Evolutionary conservation across 2,113 vertebrate genomes (phyloP), one percentile per base, ranked within the genome.

Genomic region (Mohoua ochrocephala): DNA sequence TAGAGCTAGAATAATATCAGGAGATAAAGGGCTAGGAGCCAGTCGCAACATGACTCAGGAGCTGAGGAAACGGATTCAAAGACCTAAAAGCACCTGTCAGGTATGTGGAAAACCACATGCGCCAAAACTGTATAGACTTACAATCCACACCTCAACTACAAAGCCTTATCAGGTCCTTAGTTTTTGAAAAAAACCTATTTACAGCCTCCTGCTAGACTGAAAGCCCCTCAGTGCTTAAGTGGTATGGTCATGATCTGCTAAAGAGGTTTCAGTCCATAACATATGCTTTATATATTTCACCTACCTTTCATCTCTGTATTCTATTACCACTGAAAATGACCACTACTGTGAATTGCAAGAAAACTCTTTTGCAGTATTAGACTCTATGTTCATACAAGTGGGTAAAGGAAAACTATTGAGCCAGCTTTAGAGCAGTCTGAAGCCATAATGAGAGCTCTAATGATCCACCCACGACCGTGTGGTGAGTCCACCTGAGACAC

Each of bases 391-490:
- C 31, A 7, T 44, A 4, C 7, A 35, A 35, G 22, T 37, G 14
- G 24, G 4, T 42, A 57, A 42, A 67, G 35, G 15, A 74, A n/a
- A 84, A 33, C 37, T 31, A 26, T 6, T 12, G 50, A 79, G 67
- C 21, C 59, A 54, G 23, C 50, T 65, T 39, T 37, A 20, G 18
- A 52, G 45, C 59, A 88, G 8, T 57, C 37, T 77, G 80, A 45
- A 86, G n/a, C 53, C 21, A 1, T 17, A 37, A 75, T 35, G 42
- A 53, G 50, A 78, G 18, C n/a, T 74, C 15, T 56, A 31, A 69
- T 1, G 13, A 84, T 33, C 2, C 1, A 0, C 11, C 53, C 60
- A 14, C 0, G 1, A 53, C 17, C 9, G 0, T 21, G 49, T 1
- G 31, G 13, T 57, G 27, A 56, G 27, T 41, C 35, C 70, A 28